Conservation (phyloP, 2,888 invertebrate species). For the Rotaria macrura region DNA sequence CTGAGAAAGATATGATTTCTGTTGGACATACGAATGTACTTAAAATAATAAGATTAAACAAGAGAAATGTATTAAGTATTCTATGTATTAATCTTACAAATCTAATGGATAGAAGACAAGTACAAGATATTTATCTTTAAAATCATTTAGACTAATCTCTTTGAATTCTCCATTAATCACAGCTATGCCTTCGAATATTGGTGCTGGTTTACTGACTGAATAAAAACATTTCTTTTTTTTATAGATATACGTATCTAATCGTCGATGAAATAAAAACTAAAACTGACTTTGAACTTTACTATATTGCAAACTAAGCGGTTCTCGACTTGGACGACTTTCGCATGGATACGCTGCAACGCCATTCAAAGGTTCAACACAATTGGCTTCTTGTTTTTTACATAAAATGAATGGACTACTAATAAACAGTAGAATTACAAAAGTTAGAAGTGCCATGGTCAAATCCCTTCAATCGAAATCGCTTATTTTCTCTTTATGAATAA, state of each 20-base stretch:
- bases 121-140: slow-evolving; percentile 11
- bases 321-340: background rate
- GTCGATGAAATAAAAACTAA: background rate
- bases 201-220: background rate
- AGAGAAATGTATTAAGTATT: background rate
- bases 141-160: background rate
- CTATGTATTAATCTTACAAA: background rate
- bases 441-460: background rate
- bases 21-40: slow-evolving; percentile 82
- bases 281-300: background rate
- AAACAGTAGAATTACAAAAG: no score
- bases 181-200: background rate
- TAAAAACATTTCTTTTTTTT: background rate
- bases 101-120: slow-evolving; percentile 13
- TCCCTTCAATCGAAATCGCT: background rate
- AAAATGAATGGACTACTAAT: background rate
- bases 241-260: no score
- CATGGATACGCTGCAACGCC: background rate
- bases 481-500: background rate
- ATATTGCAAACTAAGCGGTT: slow-evolving; percentile 8
- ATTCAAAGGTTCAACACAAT: background rate
- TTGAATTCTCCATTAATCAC: background rate
- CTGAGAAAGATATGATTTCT: slow-evolving; percentile 82
- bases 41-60: background rate
- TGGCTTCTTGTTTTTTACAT: background rate